A percentile compares a stretch with the other conserved stretches of the same genome.
Conservation (phyloP, 1,140 invertebrate genomes). For the Nymphalis io region DNA sequence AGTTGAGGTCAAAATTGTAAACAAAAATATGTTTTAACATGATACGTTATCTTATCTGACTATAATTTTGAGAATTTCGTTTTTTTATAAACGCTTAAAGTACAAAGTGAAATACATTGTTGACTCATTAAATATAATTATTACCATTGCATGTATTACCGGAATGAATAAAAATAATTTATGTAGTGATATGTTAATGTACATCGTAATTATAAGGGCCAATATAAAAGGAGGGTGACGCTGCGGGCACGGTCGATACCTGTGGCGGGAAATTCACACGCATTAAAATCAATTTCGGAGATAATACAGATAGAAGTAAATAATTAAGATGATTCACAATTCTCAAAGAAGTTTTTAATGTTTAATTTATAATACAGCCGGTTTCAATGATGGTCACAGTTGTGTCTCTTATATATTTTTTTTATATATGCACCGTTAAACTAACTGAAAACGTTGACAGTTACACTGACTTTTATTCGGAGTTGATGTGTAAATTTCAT, state of each 20-base stretch:
- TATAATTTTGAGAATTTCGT: too few relatives aligned
- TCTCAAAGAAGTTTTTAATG: neutral
- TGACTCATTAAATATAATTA: constrained; percentile 3
- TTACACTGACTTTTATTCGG: neutral
- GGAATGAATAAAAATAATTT: constrained; percentile 4
- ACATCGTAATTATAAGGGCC: constrained; percentile 43
- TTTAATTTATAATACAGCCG: too few relatives aligned
- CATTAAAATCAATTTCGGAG: constrained; percentile 19
- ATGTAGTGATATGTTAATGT: constrained; percentile 21
- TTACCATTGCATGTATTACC: neutral
- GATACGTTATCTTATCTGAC: too few relatives aligned
- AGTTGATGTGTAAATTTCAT: neutral
- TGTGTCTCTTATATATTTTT: neutral
- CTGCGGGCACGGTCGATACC: constrained; percentile 67
- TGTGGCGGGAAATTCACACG: constrained; percentile 47
- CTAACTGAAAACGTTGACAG: neutral
- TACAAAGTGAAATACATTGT: neutral
- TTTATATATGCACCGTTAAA: neutral
- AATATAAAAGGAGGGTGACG: constrained; percentile 35
- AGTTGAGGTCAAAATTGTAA: too few relatives aligned
- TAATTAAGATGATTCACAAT: neutral
- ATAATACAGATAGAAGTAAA: constrained; percentile 14
- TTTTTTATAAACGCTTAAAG: neutral
- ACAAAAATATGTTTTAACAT: too few relatives aligned
- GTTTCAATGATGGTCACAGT: too few relatives aligned